Conservation (phyloP, 1,140 invertebrate genomes). For the Eueides isabella region DNA sequence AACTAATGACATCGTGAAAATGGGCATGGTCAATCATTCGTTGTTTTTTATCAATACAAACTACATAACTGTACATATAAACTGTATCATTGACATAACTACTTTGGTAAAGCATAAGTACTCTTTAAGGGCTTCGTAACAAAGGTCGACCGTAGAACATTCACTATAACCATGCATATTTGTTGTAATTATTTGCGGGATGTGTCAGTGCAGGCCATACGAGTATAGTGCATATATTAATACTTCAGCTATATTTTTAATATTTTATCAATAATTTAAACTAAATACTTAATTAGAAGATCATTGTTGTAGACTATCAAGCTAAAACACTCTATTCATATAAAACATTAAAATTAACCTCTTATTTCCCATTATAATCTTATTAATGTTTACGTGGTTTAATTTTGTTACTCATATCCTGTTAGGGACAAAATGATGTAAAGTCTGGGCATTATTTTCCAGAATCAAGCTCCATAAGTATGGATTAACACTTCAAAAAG, state of each 20-base stretch:
- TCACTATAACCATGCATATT: slow-evolving; percentile 2
- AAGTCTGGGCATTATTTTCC: no score
- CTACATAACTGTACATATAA: background rate
- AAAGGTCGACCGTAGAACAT: background rate
- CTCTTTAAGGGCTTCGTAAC: slow-evolving; percentile 1
- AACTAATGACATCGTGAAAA: background rate
- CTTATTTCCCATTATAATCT: no score
- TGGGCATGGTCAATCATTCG: slow-evolving; percentile 2
- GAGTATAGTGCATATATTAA: slow-evolving; percentile 3
- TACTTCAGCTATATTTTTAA: background rate
- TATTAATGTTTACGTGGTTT: no score
- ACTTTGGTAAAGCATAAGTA: slow-evolving; percentile 1
- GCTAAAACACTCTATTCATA: no score
- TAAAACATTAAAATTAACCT: no score
- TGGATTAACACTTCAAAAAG: no score
- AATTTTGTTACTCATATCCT: no score
- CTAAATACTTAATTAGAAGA: background rate
- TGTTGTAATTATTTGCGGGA: slow-evolving; percentile 30
- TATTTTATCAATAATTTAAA: background rate
- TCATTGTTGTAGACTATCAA: no score
- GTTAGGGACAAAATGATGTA: no score
- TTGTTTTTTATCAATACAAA: slow-evolving; percentile 13
- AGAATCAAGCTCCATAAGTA: no score
- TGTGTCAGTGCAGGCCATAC: slow-evolving; percentile 4
- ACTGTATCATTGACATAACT: background rate